Evolutionary conservation across 1,140 invertebrate species (phyloP), one percentile per base, ranked within the genome.

Genomic region (Nomia melanderi): DNA sequence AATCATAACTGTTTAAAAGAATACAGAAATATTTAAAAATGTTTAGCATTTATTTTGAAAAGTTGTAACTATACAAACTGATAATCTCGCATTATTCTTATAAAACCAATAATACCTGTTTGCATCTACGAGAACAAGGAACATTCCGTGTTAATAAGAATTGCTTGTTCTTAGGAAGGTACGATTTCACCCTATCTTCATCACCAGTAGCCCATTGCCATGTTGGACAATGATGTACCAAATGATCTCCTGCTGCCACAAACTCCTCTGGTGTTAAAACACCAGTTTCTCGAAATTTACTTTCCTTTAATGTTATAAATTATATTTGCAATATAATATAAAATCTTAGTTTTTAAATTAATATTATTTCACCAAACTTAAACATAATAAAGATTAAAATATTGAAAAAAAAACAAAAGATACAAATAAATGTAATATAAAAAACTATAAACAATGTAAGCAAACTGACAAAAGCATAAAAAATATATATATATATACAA

Each of bases 221-320:
- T 1, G 99, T 99, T 0, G 99, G 99, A 92, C 98, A 99, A 91
- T 99, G 98, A 93, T 99, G 98, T 0, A 99, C 98, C 27, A 99
- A 92, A 91, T 99, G 98, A 92, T 99, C 99, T 6, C 99, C 99
- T 69, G 98, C 98, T 62, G 96, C 97, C 1, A 99, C 95, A 95
- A 99, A 99, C 93, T 99, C 96, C 88, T 97, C 96, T 1, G 97
- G 96, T n/a, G 99, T 99, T 12, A 99, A 91, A 0, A 99, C 98
- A 53, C 99, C 99, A 60, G 98, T 99, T 93, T 99, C 99, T 84
- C 96, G 95, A 92, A 99, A 99, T 92, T 99, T 99, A 9, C 98
- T 99, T 93, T 99, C 98, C 97, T 99, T 64, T 67, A 82, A 80
- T 69, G 44, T 1, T 2, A 63, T 11, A 57, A 36, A 4, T 59